Percentiles rank a stretch among this genome's conserved stretches.
Evolutionary conservation across 2,797 vertebrate species (phyloP).

Genomic region (Chiloscyllium punctatum): DNA sequence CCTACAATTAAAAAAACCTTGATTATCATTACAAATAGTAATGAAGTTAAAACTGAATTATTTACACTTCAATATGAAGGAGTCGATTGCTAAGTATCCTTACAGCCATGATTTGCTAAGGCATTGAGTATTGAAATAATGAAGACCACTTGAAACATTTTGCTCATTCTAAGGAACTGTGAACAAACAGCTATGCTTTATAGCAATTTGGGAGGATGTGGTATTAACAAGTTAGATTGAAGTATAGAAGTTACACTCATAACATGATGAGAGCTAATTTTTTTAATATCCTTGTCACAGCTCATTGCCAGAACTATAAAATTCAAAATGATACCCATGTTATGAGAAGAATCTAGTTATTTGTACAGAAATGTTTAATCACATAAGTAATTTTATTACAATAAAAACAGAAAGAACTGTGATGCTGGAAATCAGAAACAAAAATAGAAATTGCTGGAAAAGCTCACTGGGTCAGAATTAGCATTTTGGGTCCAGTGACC

Average conservation of each 20-base stretch:
- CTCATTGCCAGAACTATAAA: background rate
- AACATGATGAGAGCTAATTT: too few species aligned
- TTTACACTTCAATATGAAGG: background rate
- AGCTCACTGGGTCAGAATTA: too few species aligned
- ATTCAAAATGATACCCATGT: background rate
- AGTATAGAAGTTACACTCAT: background rate
- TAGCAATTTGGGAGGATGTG: slow-evolving; percentile 10
- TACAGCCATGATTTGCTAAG: background rate
- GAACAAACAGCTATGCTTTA: background rate
- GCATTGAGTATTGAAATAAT: background rate
- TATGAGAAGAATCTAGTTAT: background rate
- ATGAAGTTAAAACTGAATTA: background rate
- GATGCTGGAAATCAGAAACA: too few species aligned
- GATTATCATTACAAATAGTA: background rate
- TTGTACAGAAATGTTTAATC: background rate
- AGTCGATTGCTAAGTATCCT: background rate
- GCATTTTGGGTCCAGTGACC: too few species aligned
- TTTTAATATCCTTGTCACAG: background rate
- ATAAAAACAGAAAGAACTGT: too few species aligned
- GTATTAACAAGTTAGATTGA: background rate
- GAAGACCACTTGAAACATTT: background rate
- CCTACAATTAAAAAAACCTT: slow-evolving; percentile 43
- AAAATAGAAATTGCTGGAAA: too few species aligned
- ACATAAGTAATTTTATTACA: too few species aligned
- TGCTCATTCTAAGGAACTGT: background rate